Percentiles rank a stretch among this genome's conserved stretches.
These are phyloP conservation scores for Xenopus tropicalis DNA, from an alignment of 2,113 vertebrate genomes.

Conservation along the genomic window UCB_Xtro_10.0 CM004445.2:103125001-103125500, in stretches of 20 bases:
- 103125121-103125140: no score
- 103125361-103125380: neutral
- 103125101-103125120: no score
- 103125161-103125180: no score
- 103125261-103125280: neutral
- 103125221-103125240: no score
- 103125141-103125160: neutral
- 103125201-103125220: no score
- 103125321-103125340: neutral
- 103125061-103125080: no score
- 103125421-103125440: constrained; percentile 10
- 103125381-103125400: neutral
- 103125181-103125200: no score
- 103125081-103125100: no score
- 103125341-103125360: neutral
- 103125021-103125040: no score
- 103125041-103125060: no score
- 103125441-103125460: constrained; percentile 17
- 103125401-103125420: constrained; percentile 10
- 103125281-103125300: neutral
- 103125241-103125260: no score
- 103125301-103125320: neutral
- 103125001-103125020: no score
- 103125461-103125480: constrained; percentile 5
- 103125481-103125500: neutral